Conservation (phyloP, 2,113 vertebrate genomes). For the Cochlearius cochlearius region DNA sequence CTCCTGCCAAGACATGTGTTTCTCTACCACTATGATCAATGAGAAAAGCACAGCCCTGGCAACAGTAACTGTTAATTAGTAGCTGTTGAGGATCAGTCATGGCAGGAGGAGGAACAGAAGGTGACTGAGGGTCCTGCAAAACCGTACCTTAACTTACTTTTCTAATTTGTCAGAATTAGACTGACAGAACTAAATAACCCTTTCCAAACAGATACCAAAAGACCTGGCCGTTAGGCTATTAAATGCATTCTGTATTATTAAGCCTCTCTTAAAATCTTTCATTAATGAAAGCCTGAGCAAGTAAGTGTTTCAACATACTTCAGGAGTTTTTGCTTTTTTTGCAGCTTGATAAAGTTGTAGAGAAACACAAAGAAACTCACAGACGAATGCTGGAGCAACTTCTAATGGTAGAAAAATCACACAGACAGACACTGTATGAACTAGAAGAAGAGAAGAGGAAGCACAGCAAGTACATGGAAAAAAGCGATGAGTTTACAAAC, state of each 20-base stretch:
- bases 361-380: constrained; percentile 79
- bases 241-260: not conserved
- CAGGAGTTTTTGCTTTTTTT: constrained; percentile 27
- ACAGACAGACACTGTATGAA: constrained; percentile 74
- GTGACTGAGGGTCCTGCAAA: not conserved
- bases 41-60: not conserved
- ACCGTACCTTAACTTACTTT: not conserved
- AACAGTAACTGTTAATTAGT: not conserved
- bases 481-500: constrained; percentile 80
- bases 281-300: not conserved
- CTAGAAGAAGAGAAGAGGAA: constrained; percentile 84
- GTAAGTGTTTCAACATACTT: constrained; percentile 10
- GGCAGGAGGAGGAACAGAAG: not conserved
- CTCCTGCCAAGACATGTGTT: not conserved
- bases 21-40: not conserved
- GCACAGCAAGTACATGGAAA: constrained; percentile 80
- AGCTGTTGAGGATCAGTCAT: not conserved
- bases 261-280: not conserved
- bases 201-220: not conserved
- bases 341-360: constrained; percentile 82
- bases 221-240: not conserved
- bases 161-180: not conserved
- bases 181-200: not conserved
- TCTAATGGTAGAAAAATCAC: constrained; percentile 80
- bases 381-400: constrained; percentile 82